Evolutionary conservation across 2,797 vertebrate species (phyloP).

Genomic region (Morelia viridis): DNA sequence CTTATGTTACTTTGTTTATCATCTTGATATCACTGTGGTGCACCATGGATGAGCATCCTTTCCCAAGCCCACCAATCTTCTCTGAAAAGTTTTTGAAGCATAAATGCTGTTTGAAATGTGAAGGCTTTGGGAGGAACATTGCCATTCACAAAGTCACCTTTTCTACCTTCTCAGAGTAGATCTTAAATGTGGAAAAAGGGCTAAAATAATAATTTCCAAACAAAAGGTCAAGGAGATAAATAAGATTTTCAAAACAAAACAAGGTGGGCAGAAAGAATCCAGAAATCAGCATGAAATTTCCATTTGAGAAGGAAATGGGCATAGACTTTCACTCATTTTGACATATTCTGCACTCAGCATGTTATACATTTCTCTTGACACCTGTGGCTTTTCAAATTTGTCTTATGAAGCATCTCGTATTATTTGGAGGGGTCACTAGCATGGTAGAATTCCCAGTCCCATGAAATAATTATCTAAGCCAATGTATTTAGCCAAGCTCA

Average conservation of each 20-base stretch:
- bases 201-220: background rate
- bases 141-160: background rate
- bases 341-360: background rate
- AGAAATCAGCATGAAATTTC: background rate
- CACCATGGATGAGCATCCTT: background rate
- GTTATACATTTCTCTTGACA: background rate
- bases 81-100: background rate
- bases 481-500: conserved; percentile 69
- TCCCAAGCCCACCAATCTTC: background rate
- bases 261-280: background rate
- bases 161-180: background rate
- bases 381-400: background rate
- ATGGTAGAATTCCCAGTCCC: conserved; percentile 22
- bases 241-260: background rate
- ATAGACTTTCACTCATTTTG: background rate
- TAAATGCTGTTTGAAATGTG: background rate
- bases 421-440: background rate
- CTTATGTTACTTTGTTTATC: background rate
- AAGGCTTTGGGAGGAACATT: background rate
- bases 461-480: conserved; percentile 63
- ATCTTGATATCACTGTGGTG: background rate
- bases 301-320: background rate
- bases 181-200: background rate
- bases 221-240: background rate
- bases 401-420: background rate